These are phyloP conservation scores for Perccottus glenii DNA, from an alignment of 2,113 vertebrate genomes.

Conservation along the genomic window DNA sequence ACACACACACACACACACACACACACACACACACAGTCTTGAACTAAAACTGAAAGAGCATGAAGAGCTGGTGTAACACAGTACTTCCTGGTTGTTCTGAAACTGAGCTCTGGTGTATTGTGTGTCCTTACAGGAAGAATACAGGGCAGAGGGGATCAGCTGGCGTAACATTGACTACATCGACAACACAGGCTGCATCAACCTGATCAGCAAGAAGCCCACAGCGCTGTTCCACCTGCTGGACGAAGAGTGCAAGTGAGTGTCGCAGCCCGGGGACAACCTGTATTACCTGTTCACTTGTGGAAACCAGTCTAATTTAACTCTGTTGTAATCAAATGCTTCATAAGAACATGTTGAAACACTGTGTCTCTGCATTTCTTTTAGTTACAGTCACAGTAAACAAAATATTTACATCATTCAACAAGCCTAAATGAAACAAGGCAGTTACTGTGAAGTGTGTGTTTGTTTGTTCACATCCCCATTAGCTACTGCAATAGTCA, in stretches of 20 bases:
- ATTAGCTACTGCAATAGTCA: too few relatives aligned
- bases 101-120: slow-evolving; percentile 5
- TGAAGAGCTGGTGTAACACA: too few relatives aligned
- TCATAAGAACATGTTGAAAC: background rate
- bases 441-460: background rate
- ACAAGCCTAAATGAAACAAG: background rate
- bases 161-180: slow-evolving; percentile 98
- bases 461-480: too few relatives aligned
- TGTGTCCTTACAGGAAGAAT: slow-evolving; percentile 87
- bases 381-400: background rate
- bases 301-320: background rate
- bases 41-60: too few relatives aligned
- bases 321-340: background rate
- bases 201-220: slow-evolving; percentile 97
- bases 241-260: slow-evolving; percentile 99
- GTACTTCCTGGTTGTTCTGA: background rate
- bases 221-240: slow-evolving; percentile 96
- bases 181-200: slow-evolving; percentile 96
- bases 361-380: background rate
- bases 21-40: too few relatives aligned
- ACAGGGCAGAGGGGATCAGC: slow-evolving; percentile 92
- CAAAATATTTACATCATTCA: background rate
- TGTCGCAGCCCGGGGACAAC: slow-evolving; percentile 25
- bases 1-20: too few relatives aligned
- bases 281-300: slow-evolving; percentile 10